phyloP scores from a whole-genome alignment of 1,140 invertebrate species.

The Periplaneta americana region DNA sequence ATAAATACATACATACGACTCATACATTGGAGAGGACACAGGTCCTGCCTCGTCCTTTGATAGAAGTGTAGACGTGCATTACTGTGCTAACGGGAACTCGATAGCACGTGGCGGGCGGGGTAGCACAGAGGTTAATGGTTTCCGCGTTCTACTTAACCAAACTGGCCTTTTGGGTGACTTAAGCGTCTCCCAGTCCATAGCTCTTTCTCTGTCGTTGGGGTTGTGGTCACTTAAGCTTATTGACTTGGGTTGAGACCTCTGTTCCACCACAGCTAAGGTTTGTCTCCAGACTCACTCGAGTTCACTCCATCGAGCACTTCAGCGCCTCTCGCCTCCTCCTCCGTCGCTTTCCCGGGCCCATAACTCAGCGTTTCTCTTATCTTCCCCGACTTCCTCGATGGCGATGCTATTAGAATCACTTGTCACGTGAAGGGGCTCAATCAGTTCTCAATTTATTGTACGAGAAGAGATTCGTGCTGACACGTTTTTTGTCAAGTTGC shows the following conservation, averaged over 20 bases:
- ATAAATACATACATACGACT: no score
- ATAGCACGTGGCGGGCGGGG: background rate
- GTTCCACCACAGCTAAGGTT: background rate
- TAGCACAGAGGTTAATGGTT: background rate
- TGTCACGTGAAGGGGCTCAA: background rate
- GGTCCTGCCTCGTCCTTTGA: no score
- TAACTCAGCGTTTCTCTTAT: background rate
- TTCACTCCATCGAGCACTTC: background rate
- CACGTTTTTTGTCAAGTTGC: no score
- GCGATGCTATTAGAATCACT: background rate
- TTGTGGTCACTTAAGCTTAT: background rate
- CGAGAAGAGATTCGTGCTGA: no score
- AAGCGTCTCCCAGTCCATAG: no score
- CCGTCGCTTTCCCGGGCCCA: background rate
- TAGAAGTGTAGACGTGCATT: background rate
- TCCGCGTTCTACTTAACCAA: background rate
- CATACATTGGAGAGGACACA: no score
- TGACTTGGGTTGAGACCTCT: background rate
- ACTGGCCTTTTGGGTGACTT: background rate
- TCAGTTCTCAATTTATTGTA: no score
- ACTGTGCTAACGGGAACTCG: no score
- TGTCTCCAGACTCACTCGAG: background rate
- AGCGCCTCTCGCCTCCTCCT: background rate
- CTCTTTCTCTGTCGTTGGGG: background rate
- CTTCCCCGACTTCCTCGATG: background rate